Evolutionary conservation across 2,797 vertebrate genomes (phyloP), one percentile per base, ranked within the genome.

Genomic region (Oreonectes daqikongensis): DNA sequence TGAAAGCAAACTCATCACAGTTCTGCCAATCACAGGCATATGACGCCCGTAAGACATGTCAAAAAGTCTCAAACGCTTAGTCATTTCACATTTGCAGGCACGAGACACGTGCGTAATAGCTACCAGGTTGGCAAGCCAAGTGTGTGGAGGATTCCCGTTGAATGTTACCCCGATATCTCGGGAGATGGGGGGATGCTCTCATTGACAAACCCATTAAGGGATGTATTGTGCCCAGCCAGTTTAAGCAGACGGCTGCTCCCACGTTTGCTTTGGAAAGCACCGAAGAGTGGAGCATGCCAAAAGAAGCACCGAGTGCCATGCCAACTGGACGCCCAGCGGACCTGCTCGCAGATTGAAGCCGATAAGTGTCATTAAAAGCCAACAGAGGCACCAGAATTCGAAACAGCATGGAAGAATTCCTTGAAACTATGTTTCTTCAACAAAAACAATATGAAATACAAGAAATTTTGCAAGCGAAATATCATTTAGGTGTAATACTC

Each of bases 121-220:
- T 83, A 72, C 76, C 79, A 79, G 59, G 79, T 69, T 71, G n/a
- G 69, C 66, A 82, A 79, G 60, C 66, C 77, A 82, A 85, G 88
- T 92, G 91, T 89, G 86, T 85, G 84, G 90, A 90, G 88, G 84
- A 87, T 89, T 88, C 88, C 87, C 90, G 90, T 92, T 92, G 90
- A 90, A 91, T 89, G 89, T 92, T 90, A 91, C 88, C 91, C 89
- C 92, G 90, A 92, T 92, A 90, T 93, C 91, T 91, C 87, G 92
- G 92, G 90, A 92, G 92, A 91, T 89, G 63, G 71, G 89, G 88
- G 90, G 92, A 92, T 92, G 84, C 90, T 91, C 90, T 91, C 88
- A 82, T 89, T 88, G 90, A 92, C 88, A 88, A 84, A 85, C 90
- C 92, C 92, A 92, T 93, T 93, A 93, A 88, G 89, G 75, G 88